Conservation (phyloP, 2,888 invertebrate genomes). For the Drosophila rubida region DNA sequence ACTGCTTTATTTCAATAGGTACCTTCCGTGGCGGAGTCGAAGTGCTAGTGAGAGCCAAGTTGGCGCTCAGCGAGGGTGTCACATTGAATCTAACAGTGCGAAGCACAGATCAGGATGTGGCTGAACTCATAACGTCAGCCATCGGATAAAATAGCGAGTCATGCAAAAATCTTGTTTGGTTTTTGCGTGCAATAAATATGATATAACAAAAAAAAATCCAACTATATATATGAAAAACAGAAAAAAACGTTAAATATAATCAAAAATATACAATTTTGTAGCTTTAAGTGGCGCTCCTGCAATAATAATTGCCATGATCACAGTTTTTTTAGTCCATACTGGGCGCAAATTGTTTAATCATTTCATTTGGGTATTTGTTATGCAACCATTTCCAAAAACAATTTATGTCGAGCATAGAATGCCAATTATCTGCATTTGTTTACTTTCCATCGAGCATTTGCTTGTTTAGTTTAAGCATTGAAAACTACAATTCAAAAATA, state of each 20-base stretch:
- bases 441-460: conserved; percentile 46
- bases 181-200: conserved; percentile 67
- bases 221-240: conserved; percentile 35
- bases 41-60: conserved; percentile 93
- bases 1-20: conserved; percentile 85
- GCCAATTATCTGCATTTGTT: conserved; percentile 41
- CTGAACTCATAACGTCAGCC: conserved; percentile 93
- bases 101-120: conserved; percentile 93
- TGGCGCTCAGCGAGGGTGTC: conserved; percentile 91
- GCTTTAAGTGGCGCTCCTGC: conserved; percentile 56
- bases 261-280: conserved; percentile 54
- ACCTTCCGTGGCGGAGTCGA: conserved; percentile 96
- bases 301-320: conserved; percentile 18
- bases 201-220: conserved; percentile 40
- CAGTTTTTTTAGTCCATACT: background rate
- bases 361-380: conserved; percentile 37
- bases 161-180: conserved; percentile 63
- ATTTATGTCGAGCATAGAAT: conserved; percentile 16
- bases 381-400: conserved; percentile 25
- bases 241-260: conserved; percentile 48
- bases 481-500: conserved; percentile 48
- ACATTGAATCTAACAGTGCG: conserved; percentile 97
- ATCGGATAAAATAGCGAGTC: conserved; percentile 88
- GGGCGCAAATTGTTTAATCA: conserved; percentile 18
- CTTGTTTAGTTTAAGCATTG: conserved; percentile 57